Evolutionary conservation across 2,888 invertebrate genomes (phyloP), one percentile per base, ranked within the genome.

Genomic region (Cyclophora albipunctata): DNA sequence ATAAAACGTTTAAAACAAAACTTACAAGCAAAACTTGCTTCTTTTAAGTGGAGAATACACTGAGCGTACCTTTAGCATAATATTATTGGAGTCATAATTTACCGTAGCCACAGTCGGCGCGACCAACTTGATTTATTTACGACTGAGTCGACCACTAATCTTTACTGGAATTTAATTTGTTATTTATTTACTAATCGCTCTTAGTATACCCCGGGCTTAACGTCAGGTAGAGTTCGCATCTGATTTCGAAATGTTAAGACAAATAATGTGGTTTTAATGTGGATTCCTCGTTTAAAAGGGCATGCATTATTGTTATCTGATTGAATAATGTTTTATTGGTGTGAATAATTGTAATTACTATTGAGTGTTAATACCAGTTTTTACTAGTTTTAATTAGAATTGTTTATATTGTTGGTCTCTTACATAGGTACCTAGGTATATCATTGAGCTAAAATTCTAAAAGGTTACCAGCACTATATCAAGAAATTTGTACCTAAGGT

Each of bases 41-140:
- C 46, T 49, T 47, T 53, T 55, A 59, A 58, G 60, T 54, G 54
- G 57, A 45, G 55, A 50, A 54, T 55, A 64, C 63, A 59, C 56
- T 47, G 47, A 51, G 51, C 63, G 60, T 63, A 66, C 67, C 78
- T 81, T 81, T 73, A 79, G 78, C 81, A 81, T 84, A 81, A 81
- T 83, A 83, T 84, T 83, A 83, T 83, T 83, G 78, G 77, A 85
- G 74, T 78, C 81, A 84, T 85, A 85, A 81, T 82, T 84, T 80
- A 84, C 76, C 69, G 70, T 62, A 67, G 63, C 63, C 66, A 71
- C 47, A 48, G 67, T 63, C 71, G 68, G 67, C 67, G 67, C 71
- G 76, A 76, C 72, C 67, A 67, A 58, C 73, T 76, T 88, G 88
- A 88, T 87, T 87, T 87, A 86, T 88, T 82, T 85, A 83, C 75